Percentiles rank a stretch among this genome's conserved stretches.
Conservation (phyloP, 2,113 vertebrate species). For the Nycticorax nycticorax region DNA sequence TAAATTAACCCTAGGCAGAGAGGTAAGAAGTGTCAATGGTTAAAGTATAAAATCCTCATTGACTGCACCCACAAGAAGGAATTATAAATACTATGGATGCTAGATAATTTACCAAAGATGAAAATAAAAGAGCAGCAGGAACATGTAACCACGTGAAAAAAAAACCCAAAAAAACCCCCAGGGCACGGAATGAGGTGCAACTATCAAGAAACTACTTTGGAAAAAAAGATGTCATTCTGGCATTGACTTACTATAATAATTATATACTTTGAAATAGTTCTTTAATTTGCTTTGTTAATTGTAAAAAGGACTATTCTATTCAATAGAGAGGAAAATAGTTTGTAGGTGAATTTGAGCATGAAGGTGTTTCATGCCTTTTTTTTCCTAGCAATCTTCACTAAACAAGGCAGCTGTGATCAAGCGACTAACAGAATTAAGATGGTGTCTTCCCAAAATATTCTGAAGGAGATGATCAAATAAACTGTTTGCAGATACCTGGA, state of each 20-base stretch:
- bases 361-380: neutral
- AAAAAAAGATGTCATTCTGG: neutral
- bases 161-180: fast-evolving
- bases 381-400: neutral
- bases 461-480: neutral
- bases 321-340: neutral
- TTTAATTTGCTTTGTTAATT: neutral
- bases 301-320: neutral
- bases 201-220: too few species aligned
- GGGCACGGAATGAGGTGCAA: fast-evolving
- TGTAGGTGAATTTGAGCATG: neutral
- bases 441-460: neutral
- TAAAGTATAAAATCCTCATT: neutral
- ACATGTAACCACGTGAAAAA: neutral
- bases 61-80: neutral
- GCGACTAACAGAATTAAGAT: neutral
- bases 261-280: neutral
- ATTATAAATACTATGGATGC: neutral
- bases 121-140: neutral
- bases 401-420: neutral
- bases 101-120: neutral
- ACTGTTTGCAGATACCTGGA: neutral
- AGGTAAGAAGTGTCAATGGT: neutral
- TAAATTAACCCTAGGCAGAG: neutral
- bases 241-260: neutral